A percentile compares a stretch with the other conserved stretches of the same genome.
Evolutionary conservation across 1,140 invertebrate species (phyloP).

Genomic region (Zaprionus kolodkinae): DNA sequence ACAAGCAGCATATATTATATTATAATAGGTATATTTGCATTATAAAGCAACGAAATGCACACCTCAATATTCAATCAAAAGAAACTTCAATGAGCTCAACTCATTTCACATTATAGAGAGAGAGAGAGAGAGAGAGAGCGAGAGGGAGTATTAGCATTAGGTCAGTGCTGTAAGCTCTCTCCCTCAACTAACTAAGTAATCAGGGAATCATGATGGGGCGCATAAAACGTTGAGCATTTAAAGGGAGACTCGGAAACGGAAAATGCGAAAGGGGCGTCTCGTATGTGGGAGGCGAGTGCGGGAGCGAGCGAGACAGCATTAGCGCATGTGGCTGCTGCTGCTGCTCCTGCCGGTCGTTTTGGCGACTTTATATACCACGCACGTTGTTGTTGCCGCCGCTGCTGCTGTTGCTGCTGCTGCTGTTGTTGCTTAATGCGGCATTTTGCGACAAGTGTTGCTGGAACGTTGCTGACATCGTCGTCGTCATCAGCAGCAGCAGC

Average conservation of each 20-base stretch:
- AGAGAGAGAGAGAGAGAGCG: background rate
- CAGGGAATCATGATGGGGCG: conserved; percentile 1
- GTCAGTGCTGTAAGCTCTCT: conserved; percentile 5
- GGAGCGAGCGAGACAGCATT: background rate
- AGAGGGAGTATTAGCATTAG: background rate
- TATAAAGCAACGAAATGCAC: background rate
- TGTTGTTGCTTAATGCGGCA: conserved; percentile 73
- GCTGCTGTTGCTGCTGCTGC: conserved; percentile 10
- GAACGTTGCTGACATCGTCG: conserved; percentile 73
- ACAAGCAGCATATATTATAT: too few species aligned
- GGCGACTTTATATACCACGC: conserved; percentile 77
- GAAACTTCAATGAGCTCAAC: background rate
- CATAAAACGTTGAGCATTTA: conserved; percentile 21
- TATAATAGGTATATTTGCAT: background rate
- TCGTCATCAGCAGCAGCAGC: conserved; percentile 52
- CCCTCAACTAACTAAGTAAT: conserved; percentile 6
- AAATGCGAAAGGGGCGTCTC: background rate
- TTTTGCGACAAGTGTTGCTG: conserved; percentile 81
- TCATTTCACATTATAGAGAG: too few species aligned
- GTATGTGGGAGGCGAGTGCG: background rate
- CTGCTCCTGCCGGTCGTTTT: conserved; percentile 34
- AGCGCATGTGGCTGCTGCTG: background rate
- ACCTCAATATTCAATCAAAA: background rate
- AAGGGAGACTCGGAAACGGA: conserved; percentile 8
- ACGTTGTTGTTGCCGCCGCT: conserved; percentile 53